Conservation (phyloP, 1,140 invertebrate species). For the Aradophagus sp. region DNA sequence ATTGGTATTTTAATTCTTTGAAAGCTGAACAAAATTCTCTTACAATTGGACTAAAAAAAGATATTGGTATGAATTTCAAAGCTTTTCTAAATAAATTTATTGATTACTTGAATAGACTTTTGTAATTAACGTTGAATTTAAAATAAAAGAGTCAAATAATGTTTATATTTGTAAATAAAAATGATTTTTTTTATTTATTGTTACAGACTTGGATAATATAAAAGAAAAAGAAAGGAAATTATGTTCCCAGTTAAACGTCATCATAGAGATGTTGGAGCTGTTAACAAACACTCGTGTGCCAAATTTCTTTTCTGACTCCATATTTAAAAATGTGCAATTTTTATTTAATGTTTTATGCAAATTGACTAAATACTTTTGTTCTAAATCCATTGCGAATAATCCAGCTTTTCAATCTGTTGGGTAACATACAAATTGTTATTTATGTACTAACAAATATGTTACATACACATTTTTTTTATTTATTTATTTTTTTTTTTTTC, state of each 20-base stretch:
- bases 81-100: too few relatives aligned
- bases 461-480: too few relatives aligned
- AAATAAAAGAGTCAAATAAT: too few relatives aligned
- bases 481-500: too few relatives aligned
- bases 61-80: too few relatives aligned
- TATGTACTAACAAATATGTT: too few relatives aligned
- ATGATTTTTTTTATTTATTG: constrained; percentile 1
- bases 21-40: constrained; percentile 70
- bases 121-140: background rate
- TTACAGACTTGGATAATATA: constrained; percentile 67
- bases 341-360: constrained; percentile 71
- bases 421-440: too few relatives aligned
- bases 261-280: constrained; percentile 68
- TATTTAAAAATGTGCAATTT: constrained; percentile 73
- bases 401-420: constrained; percentile 71
- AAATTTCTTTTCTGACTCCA: constrained; percentile 66
- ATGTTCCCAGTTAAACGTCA: constrained; percentile 71
- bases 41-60: constrained; percentile 58
- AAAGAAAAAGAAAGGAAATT: constrained; percentile 71
- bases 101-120: background rate
- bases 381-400: constrained; percentile 69
- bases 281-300: constrained; percentile 63
- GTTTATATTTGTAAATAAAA: too few relatives aligned
- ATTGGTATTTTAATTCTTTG: constrained; percentile 70
- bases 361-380: constrained; percentile 74